Percentiles rank a stretch among this genome's conserved stretches.
Evolutionary conservation across 2,888 invertebrate genomes (phyloP).

Genomic region (Danaus chrysippus): DNA sequence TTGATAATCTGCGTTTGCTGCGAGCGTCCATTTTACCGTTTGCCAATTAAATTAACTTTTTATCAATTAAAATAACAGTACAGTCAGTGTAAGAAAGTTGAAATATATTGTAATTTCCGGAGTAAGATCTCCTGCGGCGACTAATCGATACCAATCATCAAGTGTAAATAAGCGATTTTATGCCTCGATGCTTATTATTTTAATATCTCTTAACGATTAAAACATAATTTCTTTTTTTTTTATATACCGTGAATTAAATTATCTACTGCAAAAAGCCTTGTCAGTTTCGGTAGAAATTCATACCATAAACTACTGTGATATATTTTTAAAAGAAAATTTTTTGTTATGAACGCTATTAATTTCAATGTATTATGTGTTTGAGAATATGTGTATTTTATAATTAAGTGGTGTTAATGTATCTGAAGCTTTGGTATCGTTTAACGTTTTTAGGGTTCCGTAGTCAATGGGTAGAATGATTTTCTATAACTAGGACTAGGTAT

Average conservation of each 20-base stretch:
- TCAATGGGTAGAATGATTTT: too few relatives aligned
- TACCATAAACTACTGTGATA: too few relatives aligned
- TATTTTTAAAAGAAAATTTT: too few relatives aligned
- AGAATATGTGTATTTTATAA: too few relatives aligned
- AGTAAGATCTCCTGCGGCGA: conserved; percentile 31
- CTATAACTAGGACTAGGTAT: too few relatives aligned
- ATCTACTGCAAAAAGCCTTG: too few relatives aligned
- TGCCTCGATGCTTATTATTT: conserved; percentile 12
- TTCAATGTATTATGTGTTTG: too few relatives aligned
- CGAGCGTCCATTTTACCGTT: neutral
- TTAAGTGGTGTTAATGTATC: too few relatives aligned
- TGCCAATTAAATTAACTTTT: conserved; percentile 6
- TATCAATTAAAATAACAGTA: conserved; percentile 25
- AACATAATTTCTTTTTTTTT: conserved; percentile 15
- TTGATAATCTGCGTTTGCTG: neutral
- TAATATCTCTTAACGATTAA: conserved; percentile 18
- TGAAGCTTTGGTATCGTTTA: too few relatives aligned
- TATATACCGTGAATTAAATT: neutral
- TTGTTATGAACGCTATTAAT: too few relatives aligned
- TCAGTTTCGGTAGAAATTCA: too few relatives aligned
- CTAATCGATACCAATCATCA: conserved; percentile 33
- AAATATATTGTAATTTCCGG: conserved; percentile 26
- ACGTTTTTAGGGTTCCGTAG: too few relatives aligned
- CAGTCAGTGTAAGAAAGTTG: conserved; percentile 22
- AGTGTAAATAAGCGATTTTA: conserved; percentile 34